phyloP scores from a whole-genome alignment of 2,797 vertebrate genomes.

The Falco cherrug region DNA sequence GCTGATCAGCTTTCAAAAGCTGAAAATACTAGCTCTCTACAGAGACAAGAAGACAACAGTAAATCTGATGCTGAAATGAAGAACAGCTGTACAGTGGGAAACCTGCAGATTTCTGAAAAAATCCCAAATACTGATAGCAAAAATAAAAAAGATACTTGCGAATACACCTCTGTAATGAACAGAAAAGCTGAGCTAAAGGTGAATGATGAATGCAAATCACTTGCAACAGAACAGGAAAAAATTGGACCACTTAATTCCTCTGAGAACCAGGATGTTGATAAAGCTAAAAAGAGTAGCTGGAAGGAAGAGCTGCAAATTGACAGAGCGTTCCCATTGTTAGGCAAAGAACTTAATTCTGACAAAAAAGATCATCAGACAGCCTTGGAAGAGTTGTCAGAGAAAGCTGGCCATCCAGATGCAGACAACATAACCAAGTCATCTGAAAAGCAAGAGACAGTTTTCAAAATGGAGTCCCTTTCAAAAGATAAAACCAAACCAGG shows the following conservation, averaged over 20 bases:
- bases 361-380: not conserved
- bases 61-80: not conserved
- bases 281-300: not conserved
- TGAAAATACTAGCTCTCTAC: not conserved
- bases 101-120: not conserved
- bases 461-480: not conserved
- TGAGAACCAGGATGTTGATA: slow-evolving; percentile 14
- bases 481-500: not conserved
- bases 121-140: not conserved
- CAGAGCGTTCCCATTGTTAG: not conserved
- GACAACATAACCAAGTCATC: not conserved
- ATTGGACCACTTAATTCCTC: not conserved
- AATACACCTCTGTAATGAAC: not conserved
- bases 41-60: not conserved
- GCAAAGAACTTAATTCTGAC: not conserved
- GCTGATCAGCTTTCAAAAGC: not conserved
- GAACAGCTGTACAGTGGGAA: not conserved
- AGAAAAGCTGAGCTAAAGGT: not conserved
- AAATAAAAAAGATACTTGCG: not conserved
- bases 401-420: not conserved
- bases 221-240: not conserved
- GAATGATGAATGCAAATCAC: not conserved
- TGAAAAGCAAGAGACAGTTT: not conserved
- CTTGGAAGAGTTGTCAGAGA: not conserved
- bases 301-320: not conserved